phyloP scores from a whole-genome alignment of 2,888 invertebrate species.

The Parasteatoda lunata region DNA sequence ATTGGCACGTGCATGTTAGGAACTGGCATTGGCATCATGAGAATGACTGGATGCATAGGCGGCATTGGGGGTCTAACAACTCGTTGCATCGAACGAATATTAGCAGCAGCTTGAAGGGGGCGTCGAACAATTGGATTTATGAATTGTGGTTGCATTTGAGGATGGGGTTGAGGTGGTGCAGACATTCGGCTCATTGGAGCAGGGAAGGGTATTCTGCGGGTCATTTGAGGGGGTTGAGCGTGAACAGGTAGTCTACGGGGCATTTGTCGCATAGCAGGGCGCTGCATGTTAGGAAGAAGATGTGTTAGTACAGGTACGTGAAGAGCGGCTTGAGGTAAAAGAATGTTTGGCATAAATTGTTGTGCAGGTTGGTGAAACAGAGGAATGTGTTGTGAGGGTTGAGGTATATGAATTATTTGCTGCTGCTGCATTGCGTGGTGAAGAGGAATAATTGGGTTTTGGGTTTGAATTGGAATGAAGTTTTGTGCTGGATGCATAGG shows the following conservation, averaged over 20 bases:
- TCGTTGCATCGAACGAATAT: conserved; percentile 43
- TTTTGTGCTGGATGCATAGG: conserved; percentile 38
- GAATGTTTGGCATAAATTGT: conserved; percentile 57
- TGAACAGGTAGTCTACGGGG: conserved; percentile 62
- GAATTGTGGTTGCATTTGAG: conserved; percentile 27
- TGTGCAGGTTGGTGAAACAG: conserved; percentile 26
- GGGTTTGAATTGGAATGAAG: conserved; percentile 52
- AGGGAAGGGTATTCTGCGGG: conserved; percentile 38
- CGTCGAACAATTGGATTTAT: conserved; percentile 40
- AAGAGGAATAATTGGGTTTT: conserved; percentile 46
- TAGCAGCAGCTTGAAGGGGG: conserved; percentile 31
- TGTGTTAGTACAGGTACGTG: conserved; percentile 60
- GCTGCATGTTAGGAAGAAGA: conserved; percentile 59
- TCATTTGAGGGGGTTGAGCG: conserved; percentile 32
- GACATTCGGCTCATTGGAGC: conserved; percentile 35
- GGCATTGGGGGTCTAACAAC: conserved; percentile 59
- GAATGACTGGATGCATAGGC: conserved; percentile 56
- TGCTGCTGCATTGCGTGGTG: conserved; percentile 45
- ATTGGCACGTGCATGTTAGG: conserved; percentile 59
- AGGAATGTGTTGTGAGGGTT: conserved; percentile 17
- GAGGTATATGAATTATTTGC: conserved; percentile 30
- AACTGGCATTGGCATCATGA: conserved; percentile 50
- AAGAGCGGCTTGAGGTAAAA: conserved; percentile 49
- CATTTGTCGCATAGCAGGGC: conserved; percentile 48
- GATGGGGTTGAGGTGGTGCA: conserved; percentile 24